Base-by-base conservation (phyloP, 1,140 invertebrate species). In the Pseudoatta argentina region DNA sequence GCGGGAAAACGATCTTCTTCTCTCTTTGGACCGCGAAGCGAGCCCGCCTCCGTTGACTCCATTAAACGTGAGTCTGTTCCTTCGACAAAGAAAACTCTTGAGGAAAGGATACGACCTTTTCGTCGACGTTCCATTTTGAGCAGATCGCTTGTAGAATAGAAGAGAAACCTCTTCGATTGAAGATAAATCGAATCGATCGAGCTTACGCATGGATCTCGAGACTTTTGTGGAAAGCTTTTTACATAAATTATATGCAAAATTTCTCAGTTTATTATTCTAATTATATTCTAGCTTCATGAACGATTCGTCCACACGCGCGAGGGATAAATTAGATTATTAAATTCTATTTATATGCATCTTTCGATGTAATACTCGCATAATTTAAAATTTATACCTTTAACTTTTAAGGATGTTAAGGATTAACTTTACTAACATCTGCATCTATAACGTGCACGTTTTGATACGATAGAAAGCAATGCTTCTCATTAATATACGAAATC, bases 1-100 rank as follows among this genome's bases (percentile, higher is more conserved):
- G 88, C 89, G 88, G 77, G 76, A 81, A 81, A 90, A 90, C 89
- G 89, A 90, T 90, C 88, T 75, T 79, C 78, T 67, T 72, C 88
- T 81, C 85, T 89, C 66, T 48, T 89, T 78, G 69, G 51, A 57
- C 48, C 67, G n/a, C 16, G 30, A 51, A 8, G 7, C 79, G 67
- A 72, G 30, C 57, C 24, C 66, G 10, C 67, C 79, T 16, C 24
- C 69, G 59, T 83, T 83, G 79, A 83, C 88, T 90, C 88, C 79
- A 90, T 90, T 90, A 90, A 90, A 85, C 77, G 78, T 83, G 85
- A 89, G 87, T 83, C 86, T 55, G 61, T 64, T 64, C 57, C 34
- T 64, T 63, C 67, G 57, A 61, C 69, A 61, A 75, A 63, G 69
- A 75, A 83, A 73, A 73, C 79, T 82, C 67, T 59, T 24, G 55